These are phyloP conservation scores for Notolepis coatsorum DNA, from an alignment of 2,797 vertebrate species.

Conservation along the genomic window DNA sequence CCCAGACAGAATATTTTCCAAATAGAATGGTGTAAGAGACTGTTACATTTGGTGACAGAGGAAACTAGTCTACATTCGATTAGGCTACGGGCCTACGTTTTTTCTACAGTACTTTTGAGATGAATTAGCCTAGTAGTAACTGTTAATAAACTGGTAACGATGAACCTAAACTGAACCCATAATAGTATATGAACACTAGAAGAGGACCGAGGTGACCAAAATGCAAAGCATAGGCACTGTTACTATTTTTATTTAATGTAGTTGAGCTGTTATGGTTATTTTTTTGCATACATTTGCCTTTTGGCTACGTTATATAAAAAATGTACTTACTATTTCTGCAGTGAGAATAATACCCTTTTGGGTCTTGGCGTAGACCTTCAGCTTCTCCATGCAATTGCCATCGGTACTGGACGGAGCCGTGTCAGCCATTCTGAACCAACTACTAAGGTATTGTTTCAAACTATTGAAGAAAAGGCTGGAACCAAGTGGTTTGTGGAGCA, in stretches of 20 bases:
- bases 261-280: too few species aligned
- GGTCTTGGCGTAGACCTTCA: slow-evolving; percentile 74
- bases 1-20: background rate
- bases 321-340: slow-evolving; percentile 79
- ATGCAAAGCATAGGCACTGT: too few species aligned
- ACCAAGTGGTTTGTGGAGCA: too few species aligned
- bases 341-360: slow-evolving; percentile 74
- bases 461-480: too few species aligned
- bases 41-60: background rate
- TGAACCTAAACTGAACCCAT: background rate
- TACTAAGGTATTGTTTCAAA: background rate
- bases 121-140: background rate
- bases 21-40: background rate
- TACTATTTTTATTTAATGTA: too few species aligned
- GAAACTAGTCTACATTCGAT: too few species aligned
- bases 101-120: background rate
- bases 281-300: too few species aligned
- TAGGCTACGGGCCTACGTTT: background rate
- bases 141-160: background rate
- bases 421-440: slow-evolving; percentile 72
- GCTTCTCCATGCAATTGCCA: slow-evolving; percentile 53
- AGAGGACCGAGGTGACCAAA: too few species aligned
- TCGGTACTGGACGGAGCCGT: slow-evolving; percentile 18
- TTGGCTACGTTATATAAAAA: too few species aligned
- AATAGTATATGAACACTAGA: too few species aligned